phyloP scores from a whole-genome alignment of 2,797 vertebrate species.

The Lepilemur septentrionalis region DNA sequence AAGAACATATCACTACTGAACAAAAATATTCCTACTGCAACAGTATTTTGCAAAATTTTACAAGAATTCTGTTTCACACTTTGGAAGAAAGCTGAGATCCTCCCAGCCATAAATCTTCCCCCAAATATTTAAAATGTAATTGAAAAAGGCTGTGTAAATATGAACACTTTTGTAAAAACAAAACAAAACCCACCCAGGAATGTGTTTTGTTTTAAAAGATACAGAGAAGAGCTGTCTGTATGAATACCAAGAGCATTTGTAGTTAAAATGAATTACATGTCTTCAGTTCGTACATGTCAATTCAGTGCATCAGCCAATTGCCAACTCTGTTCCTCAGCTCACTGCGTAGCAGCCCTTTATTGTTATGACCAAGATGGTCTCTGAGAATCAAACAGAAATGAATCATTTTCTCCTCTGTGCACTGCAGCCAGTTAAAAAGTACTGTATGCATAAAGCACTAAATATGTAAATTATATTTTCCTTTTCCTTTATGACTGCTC shows the following conservation, averaged over 20 bases:
- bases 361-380: slow-evolving; percentile 73
- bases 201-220: slow-evolving; percentile 76
- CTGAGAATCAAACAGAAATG: slow-evolving; percentile 78
- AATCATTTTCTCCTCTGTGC: slow-evolving; percentile 77
- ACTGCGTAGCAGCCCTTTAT: slow-evolving; percentile 65
- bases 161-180: slow-evolving; percentile 72
- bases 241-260: slow-evolving; percentile 73
- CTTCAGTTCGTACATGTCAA: slow-evolving; percentile 64
- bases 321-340: slow-evolving; percentile 67
- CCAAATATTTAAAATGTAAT: slow-evolving; percentile 76
- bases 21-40: slow-evolving; percentile 61
- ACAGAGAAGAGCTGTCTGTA: slow-evolving; percentile 58
- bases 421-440: slow-evolving; percentile 82
- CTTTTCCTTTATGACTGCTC: slow-evolving; percentile 83
- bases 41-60: slow-evolving; percentile 61
- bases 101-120: slow-evolving; percentile 54
- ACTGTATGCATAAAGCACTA: slow-evolving; percentile 81
- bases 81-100: slow-evolving; percentile 66
- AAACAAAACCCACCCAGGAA: slow-evolving; percentile 76
- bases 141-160: slow-evolving; percentile 67
- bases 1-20: neutral
- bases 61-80: slow-evolving; percentile 67
- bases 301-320: slow-evolving; percentile 75
- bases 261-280: slow-evolving; percentile 72
- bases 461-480: slow-evolving; percentile 87